These are phyloP conservation scores for Pseudomyrmex flavicornis DNA, from an alignment of 1,140 invertebrate species.

Conservation along the genomic window DNA sequence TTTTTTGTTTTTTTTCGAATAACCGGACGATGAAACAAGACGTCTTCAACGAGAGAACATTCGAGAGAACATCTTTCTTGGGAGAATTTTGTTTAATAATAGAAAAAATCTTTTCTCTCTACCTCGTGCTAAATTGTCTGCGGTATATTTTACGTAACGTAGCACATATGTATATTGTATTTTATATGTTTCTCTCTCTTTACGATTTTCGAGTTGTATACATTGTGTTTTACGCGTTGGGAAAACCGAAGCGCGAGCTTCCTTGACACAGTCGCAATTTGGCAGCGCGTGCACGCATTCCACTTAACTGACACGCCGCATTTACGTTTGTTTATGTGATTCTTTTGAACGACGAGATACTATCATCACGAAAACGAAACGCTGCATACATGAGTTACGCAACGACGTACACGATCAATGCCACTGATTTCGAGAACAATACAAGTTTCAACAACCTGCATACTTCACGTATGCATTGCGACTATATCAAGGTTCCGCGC, in stretches of 20 bases:
- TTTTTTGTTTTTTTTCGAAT: too few species aligned
- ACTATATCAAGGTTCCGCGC: slow-evolving; percentile 18
- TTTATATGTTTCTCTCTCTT: not conserved
- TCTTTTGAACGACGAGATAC: not conserved
- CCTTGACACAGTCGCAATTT: slow-evolving; percentile 21
- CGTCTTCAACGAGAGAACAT: too few species aligned
- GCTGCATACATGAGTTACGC: not conserved
- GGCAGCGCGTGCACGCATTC: not conserved
- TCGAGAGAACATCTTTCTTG: too few species aligned
- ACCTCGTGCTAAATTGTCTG: too few species aligned
- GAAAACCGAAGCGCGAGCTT: not conserved
- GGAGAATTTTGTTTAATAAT: too few species aligned
- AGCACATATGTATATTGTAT: too few species aligned
- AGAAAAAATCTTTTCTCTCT: too few species aligned
- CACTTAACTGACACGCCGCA: slow-evolving; percentile 1
- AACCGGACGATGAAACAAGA: too few species aligned
- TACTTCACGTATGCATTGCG: not conserved
- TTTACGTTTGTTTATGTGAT: slow-evolving; percentile 16
- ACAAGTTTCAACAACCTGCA: slow-evolving; percentile 26
- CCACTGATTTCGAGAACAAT: slow-evolving; percentile 20
- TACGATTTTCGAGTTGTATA: not conserved
- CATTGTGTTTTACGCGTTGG: not conserved
- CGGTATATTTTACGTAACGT: too few species aligned
- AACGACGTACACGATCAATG: slow-evolving; percentile 16
- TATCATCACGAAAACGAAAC: not conserved